phyloP scores from a whole-genome alignment of 2,113 vertebrate genomes.

The Glaucidium brasilianum region DNA sequence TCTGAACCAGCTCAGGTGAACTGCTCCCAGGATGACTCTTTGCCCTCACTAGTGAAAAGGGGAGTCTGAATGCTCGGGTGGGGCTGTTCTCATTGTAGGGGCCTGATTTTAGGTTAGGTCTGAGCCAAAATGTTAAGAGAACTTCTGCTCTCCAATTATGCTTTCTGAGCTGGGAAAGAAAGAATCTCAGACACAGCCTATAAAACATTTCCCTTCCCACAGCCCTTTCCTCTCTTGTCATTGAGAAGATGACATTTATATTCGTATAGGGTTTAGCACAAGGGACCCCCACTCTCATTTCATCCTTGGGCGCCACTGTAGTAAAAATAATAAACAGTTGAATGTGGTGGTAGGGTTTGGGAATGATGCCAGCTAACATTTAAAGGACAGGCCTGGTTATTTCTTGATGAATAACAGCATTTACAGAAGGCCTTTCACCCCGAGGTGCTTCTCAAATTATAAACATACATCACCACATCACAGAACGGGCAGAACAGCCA shows the following conservation, averaged over 20 bases:
- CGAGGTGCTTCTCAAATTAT: constrained; percentile 18
- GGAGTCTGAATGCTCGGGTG: not conserved
- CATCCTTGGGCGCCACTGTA: not conserved
- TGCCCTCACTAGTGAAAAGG: not conserved
- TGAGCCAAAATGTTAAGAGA: not conserved
- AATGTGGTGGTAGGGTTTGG: not conserved
- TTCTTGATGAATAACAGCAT: constrained; percentile 8
- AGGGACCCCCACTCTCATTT: not conserved
- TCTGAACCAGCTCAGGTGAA: not conserved
- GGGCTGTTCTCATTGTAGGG: not conserved
- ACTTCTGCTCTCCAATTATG: not conserved
- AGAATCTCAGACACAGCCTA: not conserved
- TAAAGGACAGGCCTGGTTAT: not conserved
- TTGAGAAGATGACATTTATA: constrained; percentile 10
- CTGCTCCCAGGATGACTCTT: not conserved
- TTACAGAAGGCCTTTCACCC: constrained; percentile 35
- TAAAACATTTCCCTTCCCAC: constrained; percentile 35
- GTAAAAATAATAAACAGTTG: constrained; percentile 24
- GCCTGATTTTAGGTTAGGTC: not conserved
- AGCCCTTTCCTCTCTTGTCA: not conserved
- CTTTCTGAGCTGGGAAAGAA: constrained; percentile 23
- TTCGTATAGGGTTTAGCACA: not conserved
- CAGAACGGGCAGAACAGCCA: not conserved
- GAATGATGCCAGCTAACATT: not conserved
- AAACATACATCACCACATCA: not conserved